A percentile compares a stretch with the other conserved stretches of the same genome.
phyloP scores from a whole-genome alignment of 2,113 vertebrate species.

The Thunnus maccoyii region DNA sequence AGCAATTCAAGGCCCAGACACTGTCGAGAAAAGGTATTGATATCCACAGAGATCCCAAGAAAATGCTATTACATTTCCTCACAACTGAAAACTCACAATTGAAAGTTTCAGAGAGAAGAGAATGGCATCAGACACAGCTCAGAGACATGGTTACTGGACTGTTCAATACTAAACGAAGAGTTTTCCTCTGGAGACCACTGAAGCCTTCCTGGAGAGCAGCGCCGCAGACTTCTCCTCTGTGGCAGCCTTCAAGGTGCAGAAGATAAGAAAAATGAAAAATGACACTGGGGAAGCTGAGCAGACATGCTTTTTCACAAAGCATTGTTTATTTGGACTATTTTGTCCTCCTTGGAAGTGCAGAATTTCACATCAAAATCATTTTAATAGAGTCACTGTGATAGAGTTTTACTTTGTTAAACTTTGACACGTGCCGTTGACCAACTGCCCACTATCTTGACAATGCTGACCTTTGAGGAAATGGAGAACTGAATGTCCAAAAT shows the following conservation, averaged over 20 bases:
- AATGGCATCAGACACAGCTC: conserved; percentile 65
- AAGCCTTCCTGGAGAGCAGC: conserved; percentile 71
- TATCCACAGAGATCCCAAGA: conserved; percentile 62
- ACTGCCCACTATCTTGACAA: not conserved
- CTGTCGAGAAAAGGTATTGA: conserved; percentile 41
- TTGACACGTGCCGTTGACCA: too few relatives aligned
- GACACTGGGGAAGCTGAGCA: conserved; percentile 69
- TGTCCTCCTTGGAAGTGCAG: not conserved
- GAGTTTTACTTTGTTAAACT: too few relatives aligned
- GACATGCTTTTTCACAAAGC: conserved; percentile 55
- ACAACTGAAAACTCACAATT: conserved; percentile 46
- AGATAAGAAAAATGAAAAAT: conserved; percentile 84
- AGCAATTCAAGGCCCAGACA: conserved; percentile 62
- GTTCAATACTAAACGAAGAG: conserved; percentile 76
- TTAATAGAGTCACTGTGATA: too few relatives aligned
- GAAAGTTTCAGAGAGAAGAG: conserved; percentile 55
- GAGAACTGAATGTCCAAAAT: not conserved
- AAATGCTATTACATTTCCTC: conserved; percentile 27
- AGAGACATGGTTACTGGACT: conserved; percentile 77
- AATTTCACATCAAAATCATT: too few relatives aligned
- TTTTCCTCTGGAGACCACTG: conserved; percentile 74
- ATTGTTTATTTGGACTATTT: conserved; percentile 66
- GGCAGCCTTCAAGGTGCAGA: conserved; percentile 81
- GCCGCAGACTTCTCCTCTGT: conserved; percentile 66
- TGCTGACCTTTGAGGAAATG: not conserved